phyloP scores from a whole-genome alignment of 2,888 invertebrate species.

The Tortrix viridana region DNA sequence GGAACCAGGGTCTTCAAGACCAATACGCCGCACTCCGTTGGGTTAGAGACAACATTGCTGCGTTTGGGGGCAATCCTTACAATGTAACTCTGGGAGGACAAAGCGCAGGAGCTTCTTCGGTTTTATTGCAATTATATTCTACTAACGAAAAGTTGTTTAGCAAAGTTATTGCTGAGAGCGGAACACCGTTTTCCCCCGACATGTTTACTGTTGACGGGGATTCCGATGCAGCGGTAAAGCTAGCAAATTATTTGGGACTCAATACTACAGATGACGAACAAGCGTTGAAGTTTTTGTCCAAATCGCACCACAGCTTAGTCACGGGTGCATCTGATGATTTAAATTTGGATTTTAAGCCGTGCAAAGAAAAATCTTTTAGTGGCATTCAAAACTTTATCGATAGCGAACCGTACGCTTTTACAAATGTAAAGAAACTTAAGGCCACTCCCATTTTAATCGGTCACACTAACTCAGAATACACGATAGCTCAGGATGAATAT shows the following conservation, averaged over 20 bases:
- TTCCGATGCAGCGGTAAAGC: constrained; percentile 60
- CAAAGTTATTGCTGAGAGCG: constrained; percentile 72
- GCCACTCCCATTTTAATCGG: constrained; percentile 71
- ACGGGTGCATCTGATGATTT: constrained; percentile 61
- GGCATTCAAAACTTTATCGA: constrained; percentile 69
- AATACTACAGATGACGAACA: constrained; percentile 61
- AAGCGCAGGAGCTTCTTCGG: constrained; percentile 70
- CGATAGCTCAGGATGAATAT: constrained; percentile 53
- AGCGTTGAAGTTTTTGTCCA: constrained; percentile 63
- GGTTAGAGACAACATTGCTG: constrained; percentile 68
- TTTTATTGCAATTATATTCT: constrained; percentile 68
- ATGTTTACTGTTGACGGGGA: constrained; percentile 65
- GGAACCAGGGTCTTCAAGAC: constrained; percentile 77
- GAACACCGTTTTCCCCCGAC: constrained; percentile 67
- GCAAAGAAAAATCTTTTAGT: constrained; percentile 71
- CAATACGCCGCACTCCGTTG: constrained; percentile 70
- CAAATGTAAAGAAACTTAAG: constrained; percentile 63
- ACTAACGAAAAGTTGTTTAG: constrained; percentile 68
- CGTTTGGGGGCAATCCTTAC: constrained; percentile 76
- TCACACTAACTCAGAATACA: constrained; percentile 61
- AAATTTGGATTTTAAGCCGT: constrained; percentile 62
- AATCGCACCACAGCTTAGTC: constrained; percentile 60
- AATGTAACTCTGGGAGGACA: constrained; percentile 73
- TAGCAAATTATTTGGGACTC: constrained; percentile 65
- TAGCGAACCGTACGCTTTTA: constrained; percentile 63